Evolutionary conservation across 2,888 invertebrate species (phyloP).

Genomic region (Tiliacea citrago): DNA sequence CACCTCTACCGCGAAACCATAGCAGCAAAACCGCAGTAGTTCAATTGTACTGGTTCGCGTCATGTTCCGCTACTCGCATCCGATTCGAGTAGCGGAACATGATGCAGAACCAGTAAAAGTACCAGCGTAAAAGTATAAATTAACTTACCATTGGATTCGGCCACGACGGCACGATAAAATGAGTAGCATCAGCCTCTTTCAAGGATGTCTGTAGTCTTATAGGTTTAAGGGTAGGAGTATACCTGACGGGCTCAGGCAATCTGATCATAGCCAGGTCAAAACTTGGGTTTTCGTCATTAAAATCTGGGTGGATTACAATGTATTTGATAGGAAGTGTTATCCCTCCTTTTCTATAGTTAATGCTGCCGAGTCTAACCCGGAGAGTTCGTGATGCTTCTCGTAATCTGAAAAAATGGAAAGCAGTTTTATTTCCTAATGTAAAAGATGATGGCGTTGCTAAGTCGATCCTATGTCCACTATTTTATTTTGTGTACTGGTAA

Average conservation of each 20-base stretch:
- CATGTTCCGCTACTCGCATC: too few species aligned
- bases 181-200: slow-evolving; percentile 72
- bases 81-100: too few species aligned
- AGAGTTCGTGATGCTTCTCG: slow-evolving; percentile 75
- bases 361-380: slow-evolving; percentile 81
- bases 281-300: slow-evolving; percentile 77
- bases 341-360: slow-evolving; percentile 83
- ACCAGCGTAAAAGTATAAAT: not conserved
- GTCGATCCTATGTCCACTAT: not conserved
- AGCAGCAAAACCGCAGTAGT: too few species aligned
- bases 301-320: slow-evolving; percentile 81
- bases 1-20: too few species aligned
- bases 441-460: not conserved
- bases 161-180: slow-evolving; percentile 84
- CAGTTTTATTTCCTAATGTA: not conserved
- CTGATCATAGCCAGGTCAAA: slow-evolving; percentile 82
- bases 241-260: slow-evolving; percentile 71
- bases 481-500: not conserved
- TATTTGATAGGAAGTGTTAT: slow-evolving; percentile 75
- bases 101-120: too few species aligned
- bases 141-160: slow-evolving; percentile 67
- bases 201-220: slow-evolving; percentile 72
- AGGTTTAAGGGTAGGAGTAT: slow-evolving; percentile 72
- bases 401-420: slow-evolving; percentile 69
- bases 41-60: too few species aligned